Conservation (phyloP, 2,113 vertebrate genomes). For the Antechinus stuartii region DNA sequence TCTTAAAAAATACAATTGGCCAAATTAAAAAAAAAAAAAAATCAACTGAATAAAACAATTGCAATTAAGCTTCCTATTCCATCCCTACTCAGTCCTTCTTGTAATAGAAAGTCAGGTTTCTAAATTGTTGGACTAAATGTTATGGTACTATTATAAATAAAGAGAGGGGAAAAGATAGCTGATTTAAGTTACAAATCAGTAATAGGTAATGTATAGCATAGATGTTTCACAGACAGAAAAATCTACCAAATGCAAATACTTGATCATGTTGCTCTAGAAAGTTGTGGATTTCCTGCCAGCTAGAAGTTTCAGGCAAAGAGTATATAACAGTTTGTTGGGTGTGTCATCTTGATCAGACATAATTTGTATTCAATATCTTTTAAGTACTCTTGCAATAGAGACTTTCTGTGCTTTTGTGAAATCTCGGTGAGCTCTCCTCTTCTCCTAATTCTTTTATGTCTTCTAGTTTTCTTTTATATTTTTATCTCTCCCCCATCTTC, state of each 20-base stretch:
- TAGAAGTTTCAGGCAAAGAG: neutral
- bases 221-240: neutral
- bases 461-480: fast-evolving
- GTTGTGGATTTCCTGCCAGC: neutral
- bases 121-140: neutral
- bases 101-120: neutral
- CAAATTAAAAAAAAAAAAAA: no score
- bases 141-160: neutral
- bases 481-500: neutral
- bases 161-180: neutral
- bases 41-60: no score
- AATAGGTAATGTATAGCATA: neutral
- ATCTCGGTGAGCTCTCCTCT: neutral
- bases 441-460: fast-evolving
- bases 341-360: neutral
- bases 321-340: neutral
- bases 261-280: neutral
- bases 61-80: no score
- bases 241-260: neutral
- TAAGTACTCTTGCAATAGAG: neutral
- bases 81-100: neutral
- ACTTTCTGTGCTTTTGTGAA: neutral
- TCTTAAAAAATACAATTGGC: no score
- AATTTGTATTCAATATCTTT: neutral
- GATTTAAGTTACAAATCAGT: neutral